Conservation (phyloP, 2,888 invertebrate species). For the Patella caerulea region DNA sequence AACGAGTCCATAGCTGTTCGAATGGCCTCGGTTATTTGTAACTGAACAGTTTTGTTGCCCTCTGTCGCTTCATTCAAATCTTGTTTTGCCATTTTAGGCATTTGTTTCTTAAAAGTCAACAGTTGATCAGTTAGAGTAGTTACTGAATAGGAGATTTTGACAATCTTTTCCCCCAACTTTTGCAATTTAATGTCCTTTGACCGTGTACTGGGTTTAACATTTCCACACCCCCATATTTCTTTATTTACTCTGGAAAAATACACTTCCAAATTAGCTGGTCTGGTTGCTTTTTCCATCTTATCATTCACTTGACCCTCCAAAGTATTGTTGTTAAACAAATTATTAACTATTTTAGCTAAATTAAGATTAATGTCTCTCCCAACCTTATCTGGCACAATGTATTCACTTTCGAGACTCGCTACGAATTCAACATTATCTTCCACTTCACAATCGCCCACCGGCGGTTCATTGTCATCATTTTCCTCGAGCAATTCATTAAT, state of each 20-base stretch:
- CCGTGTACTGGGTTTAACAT: background rate
- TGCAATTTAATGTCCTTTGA: background rate
- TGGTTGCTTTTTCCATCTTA: background rate
- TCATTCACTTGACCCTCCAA: background rate
- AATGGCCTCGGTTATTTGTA: background rate
- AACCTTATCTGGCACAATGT: background rate
- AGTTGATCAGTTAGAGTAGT: background rate
- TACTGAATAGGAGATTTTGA: background rate
- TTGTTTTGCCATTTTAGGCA: background rate
- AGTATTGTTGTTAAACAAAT: background rate
- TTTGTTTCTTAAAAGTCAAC: background rate
- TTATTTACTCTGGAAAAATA: background rate
- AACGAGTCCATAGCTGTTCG: slow-evolving; percentile 1
- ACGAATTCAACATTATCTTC: background rate
- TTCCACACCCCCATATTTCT: background rate
- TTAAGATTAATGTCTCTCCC: background rate
- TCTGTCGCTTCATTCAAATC: too few relatives aligned
- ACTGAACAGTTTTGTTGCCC: background rate
- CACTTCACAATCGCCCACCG: too few relatives aligned
- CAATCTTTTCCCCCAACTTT: background rate
- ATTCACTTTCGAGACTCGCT: background rate
- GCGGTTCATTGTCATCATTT: background rate
- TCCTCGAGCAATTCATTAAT: background rate
- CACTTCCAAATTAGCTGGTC: background rate
- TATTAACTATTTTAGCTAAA: background rate